Conservation (phyloP, 2,113 vertebrate species). For the Antechinus flavipes region DNA sequence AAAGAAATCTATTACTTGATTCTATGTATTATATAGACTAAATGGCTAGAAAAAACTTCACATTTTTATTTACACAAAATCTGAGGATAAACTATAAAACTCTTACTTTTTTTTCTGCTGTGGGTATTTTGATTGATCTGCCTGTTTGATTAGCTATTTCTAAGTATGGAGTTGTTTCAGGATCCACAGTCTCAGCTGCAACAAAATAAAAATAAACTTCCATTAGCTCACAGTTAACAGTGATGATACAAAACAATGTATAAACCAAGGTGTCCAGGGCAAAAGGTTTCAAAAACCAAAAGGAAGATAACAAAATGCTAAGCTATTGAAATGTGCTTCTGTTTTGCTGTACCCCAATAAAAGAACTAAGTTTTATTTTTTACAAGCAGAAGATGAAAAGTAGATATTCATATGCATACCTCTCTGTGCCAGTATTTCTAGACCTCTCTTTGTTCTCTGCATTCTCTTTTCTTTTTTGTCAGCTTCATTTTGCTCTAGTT, state of each 20-base stretch:
- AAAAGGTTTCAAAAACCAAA: neutral
- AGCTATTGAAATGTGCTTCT: neutral
- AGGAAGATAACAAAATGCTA: neutral
- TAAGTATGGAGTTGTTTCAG: constrained; percentile 88
- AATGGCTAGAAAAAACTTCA: neutral
- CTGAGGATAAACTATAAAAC: neutral
- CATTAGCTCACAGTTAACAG: neutral
- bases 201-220: constrained; percentile 14
- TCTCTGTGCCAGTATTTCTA: constrained; percentile 95
- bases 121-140: constrained; percentile 91
- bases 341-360: accelerated
- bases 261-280: accelerated
- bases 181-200: constrained; percentile 91
- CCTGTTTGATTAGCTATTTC: constrained; percentile 98
- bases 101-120: constrained; percentile 90
- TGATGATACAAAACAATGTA: neutral
- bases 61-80: neutral
- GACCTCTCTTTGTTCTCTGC: constrained; percentile 91
- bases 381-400: accelerated
- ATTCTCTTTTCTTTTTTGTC: constrained; percentile 86
- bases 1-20: neutral
- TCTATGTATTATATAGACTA: neutral
- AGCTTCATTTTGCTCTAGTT: constrained; percentile 80
- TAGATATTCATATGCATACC: constrained; percentile 74
- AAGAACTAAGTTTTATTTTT: neutral